phyloP scores from a whole-genome alignment of 2,797 vertebrate genomes.

The Numenius phaeopus region DNA sequence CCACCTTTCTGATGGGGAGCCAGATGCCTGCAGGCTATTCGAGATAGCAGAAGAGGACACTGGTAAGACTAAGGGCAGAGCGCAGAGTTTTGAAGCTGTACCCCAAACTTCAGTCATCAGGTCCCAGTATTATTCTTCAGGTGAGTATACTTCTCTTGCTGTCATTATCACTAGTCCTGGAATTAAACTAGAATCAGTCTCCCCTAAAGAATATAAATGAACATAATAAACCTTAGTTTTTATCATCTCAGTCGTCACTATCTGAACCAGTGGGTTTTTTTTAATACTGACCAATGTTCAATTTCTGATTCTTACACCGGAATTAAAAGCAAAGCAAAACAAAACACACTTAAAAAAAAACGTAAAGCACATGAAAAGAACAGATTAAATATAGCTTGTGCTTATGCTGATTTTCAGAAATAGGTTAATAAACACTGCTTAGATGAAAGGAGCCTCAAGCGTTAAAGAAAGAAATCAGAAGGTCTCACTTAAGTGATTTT shows the following conservation, averaged over 20 bases:
- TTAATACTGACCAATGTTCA: neutral
- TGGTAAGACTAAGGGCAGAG: neutral
- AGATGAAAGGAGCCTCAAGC: conserved; percentile 68
- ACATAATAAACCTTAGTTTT: neutral
- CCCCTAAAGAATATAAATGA: neutral
- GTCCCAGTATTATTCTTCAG: neutral
- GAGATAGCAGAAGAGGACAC: neutral
- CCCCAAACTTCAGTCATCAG: neutral
- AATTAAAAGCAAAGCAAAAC: neutral
- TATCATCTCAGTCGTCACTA: neutral
- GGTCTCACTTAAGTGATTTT: conserved; percentile 83
- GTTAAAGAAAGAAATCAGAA: conserved; percentile 74
- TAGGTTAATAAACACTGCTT: conserved; percentile 71
- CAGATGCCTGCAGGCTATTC: neutral
- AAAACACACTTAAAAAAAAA: neutral
- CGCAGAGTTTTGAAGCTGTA: neutral
- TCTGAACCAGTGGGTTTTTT: neutral
- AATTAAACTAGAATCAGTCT: neutral
- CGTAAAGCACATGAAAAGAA: conserved; percentile 22
- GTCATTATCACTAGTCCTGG: neutral
- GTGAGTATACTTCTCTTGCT: neutral
- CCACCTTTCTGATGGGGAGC: neutral
- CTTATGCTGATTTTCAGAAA: conserved; percentile 68
- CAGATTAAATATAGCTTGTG: conserved; percentile 54
- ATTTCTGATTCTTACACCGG: neutral